Evolutionary conservation across 2,888 invertebrate species (phyloP).

Genomic region (Eristalis tenax): DNA sequence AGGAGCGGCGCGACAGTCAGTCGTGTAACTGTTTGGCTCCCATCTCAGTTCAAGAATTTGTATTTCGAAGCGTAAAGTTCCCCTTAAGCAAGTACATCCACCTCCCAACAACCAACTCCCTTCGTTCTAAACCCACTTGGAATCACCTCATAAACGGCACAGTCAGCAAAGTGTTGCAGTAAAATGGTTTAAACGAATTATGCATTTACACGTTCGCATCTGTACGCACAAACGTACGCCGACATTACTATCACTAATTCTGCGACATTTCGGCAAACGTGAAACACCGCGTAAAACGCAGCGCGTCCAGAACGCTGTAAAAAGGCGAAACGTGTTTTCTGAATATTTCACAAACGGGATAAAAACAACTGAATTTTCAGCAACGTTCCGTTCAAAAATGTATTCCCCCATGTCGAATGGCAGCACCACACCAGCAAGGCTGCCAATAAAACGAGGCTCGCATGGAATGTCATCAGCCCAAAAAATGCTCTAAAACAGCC

Average conservation of each 20-base stretch:
- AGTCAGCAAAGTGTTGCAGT: not conserved
- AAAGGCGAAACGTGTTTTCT: slow-evolving; percentile 18
- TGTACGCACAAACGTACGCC: not conserved
- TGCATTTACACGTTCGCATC: not conserved
- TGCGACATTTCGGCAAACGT: slow-evolving; percentile 6
- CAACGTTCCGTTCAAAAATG: slow-evolving; percentile 14
- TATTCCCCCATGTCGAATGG: slow-evolving; percentile 3
- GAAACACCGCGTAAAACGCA: slow-evolving; percentile 4
- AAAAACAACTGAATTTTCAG: slow-evolving; percentile 21
- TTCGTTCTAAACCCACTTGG: not conserved
- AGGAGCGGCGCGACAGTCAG: no score
- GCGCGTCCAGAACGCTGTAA: not conserved
- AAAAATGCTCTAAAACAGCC: slow-evolving; percentile 5
- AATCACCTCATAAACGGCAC: not conserved
- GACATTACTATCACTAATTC: slow-evolving; percentile 21
- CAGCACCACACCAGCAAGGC: not conserved
- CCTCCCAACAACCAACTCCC: no score
- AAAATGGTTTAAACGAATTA: slow-evolving; percentile 24
- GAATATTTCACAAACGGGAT: not conserved
- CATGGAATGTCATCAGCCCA: slow-evolving; percentile 25
- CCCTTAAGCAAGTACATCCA: no score
- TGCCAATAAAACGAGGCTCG: slow-evolving; percentile 16
- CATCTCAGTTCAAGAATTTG: no score
- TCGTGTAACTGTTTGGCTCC: no score
- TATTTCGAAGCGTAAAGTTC: no score